These are phyloP conservation scores for Crenichthys baileyi DNA, from an alignment of 2,797 vertebrate species.

Conservation along the genomic window DNA sequence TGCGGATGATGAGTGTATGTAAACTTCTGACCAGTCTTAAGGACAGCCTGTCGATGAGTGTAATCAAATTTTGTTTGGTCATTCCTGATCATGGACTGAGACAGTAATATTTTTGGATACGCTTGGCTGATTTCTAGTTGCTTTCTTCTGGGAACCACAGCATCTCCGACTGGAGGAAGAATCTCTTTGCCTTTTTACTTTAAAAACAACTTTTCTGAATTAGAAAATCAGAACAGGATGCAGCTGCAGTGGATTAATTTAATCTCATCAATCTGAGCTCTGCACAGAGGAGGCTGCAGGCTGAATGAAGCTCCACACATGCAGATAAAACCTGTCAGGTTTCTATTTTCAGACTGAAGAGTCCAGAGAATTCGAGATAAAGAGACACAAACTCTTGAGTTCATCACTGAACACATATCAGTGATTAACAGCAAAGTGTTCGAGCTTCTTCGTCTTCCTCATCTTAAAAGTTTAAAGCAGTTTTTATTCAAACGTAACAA, in stretches of 20 bases:
- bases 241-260: background rate
- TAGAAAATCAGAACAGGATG: background rate
- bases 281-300: background rate
- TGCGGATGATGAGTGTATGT: no score
- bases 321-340: constrained; percentile 35
- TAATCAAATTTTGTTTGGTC: no score
- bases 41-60: no score
- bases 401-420: constrained; percentile 25
- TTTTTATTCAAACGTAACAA: background rate
- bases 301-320: background rate
- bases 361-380: constrained; percentile 47
- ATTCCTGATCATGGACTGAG: background rate
- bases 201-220: background rate
- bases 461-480: background rate
- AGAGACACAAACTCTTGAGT: constrained; percentile 37
- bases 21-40: no score
- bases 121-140: background rate
- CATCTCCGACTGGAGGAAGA: background rate
- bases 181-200: background rate
- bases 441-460: background rate
- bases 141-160: background rate
- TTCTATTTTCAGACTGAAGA: constrained; percentile 56
- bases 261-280: background rate
- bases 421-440: background rate
- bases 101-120: background rate